A percentile compares a stretch with the other conserved stretches of the same genome.
phyloP scores from a whole-genome alignment of 2,113 vertebrate genomes.

The Petromus typicus region DNA sequence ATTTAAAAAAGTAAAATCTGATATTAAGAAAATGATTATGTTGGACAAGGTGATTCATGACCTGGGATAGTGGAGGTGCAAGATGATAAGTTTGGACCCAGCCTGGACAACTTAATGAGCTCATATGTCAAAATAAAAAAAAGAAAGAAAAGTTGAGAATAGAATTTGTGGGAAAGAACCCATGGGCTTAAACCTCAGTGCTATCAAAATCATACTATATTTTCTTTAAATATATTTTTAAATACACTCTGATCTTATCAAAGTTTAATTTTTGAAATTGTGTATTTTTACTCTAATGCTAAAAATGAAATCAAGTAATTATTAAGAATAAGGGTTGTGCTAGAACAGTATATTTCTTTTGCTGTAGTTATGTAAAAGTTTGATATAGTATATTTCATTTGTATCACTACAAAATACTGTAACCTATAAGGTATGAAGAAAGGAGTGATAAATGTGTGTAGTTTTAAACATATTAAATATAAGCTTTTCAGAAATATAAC shows the following conservation, averaged over 20 bases:
- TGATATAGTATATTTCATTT: background rate
- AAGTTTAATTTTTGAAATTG: background rate
- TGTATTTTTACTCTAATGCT: background rate
- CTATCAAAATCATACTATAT: background rate
- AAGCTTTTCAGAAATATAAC: background rate
- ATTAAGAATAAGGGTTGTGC: background rate
- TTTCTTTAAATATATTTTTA: slow-evolving; percentile 16
- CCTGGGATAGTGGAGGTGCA: background rate
- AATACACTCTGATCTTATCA: background rate
- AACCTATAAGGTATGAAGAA: background rate
- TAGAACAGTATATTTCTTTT: background rate
- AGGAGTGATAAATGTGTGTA: background rate
- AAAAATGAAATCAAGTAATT: background rate
- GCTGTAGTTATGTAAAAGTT: background rate
- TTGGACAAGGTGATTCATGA: background rate
- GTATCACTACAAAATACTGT: background rate
- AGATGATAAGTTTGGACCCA: background rate
- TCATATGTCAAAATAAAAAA: background rate
- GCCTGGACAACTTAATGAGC: background rate
- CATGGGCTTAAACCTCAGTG: background rate
- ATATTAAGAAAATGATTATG: background rate
- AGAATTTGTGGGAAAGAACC: background rate
- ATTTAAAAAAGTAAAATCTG: background rate
- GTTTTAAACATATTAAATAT: background rate
- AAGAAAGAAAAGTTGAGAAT: background rate